A percentile compares a stretch with the other conserved stretches of the same genome.
phyloP scores from a whole-genome alignment of 2,113 vertebrate genomes.

The Elephantulus edwardii region DNA sequence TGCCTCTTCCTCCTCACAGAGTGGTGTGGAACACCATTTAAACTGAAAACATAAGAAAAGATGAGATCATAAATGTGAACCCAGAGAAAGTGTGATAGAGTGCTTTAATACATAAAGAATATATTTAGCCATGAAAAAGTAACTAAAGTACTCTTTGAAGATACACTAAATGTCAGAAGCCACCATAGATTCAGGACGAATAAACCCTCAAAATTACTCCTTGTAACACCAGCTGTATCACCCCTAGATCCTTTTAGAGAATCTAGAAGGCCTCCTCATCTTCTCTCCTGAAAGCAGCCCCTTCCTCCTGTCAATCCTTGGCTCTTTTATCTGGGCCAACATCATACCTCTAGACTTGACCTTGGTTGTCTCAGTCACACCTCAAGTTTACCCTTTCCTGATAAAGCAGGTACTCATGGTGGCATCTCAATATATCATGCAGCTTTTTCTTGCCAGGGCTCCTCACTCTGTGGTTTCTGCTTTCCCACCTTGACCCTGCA shows the following conservation, averaged over 20 bases:
- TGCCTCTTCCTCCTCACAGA: not conserved
- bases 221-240: not conserved
- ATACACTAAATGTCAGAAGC: not conserved
- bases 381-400: not conserved
- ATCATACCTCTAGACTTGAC: not conserved
- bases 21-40: not conserved
- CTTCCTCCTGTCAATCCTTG: not conserved
- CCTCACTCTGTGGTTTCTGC: accelerated
- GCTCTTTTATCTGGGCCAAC: not conserved
- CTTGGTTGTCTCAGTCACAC: not conserved
- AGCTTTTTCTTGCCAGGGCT: not conserved
- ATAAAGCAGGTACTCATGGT: not conserved
- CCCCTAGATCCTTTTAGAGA: too few relatives aligned
- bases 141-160: not conserved
- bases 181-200: conserved; percentile 20
- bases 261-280: too few relatives aligned
- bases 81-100: not conserved
- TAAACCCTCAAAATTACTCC: too few relatives aligned
- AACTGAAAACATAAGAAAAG: not conserved
- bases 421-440: not conserved
- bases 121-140: not conserved
- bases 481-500: not conserved
- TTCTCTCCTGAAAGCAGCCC: not conserved
- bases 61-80: not conserved
- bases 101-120: not conserved